These are phyloP conservation scores for Sturnus vulgaris DNA, from an alignment of 2,113 vertebrate species.

Conservation along the genomic window DNA sequence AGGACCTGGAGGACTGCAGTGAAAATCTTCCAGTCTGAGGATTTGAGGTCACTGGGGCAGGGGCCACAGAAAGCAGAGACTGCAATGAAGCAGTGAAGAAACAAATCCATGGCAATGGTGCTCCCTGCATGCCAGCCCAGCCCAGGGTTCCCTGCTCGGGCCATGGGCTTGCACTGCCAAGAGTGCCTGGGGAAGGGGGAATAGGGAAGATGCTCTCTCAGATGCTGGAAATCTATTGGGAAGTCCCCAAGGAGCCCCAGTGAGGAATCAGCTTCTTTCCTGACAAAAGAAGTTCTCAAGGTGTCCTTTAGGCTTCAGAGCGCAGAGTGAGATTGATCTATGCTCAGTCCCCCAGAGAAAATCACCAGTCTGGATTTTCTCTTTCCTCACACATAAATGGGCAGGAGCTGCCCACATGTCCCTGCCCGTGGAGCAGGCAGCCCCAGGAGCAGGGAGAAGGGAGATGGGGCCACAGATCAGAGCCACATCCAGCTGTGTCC, in stretches of 20 bases:
- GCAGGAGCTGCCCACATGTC: conserved; percentile 2
- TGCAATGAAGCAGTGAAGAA: rapidly evolving
- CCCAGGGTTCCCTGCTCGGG: rapidly evolving
- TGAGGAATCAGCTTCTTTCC: conserved; percentile 33
- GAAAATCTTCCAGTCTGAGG: not conserved
- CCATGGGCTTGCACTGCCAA: rapidly evolving
- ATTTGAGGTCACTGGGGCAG: not conserved
- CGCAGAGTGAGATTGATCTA: conserved; percentile 51
- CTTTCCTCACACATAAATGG: conserved; percentile 35
- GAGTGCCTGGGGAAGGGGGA: not conserved
- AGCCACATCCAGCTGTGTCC: not conserved
- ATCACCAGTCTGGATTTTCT: conserved; percentile 41
- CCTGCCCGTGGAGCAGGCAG: not conserved
- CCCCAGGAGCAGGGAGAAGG: not conserved
- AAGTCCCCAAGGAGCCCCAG: not conserved
- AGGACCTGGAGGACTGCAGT: not conserved
- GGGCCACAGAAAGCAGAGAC: not conserved
- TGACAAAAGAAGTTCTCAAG: conserved; percentile 63
- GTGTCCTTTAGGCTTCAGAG: conserved; percentile 69
- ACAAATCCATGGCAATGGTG: not conserved
- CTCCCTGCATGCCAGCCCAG: not conserved
- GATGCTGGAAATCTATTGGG: not conserved
- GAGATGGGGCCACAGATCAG: too few relatives aligned
- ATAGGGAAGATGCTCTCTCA: not conserved
- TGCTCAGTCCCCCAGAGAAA: conserved; percentile 56